A percentile compares a stretch with the other conserved stretches of the same genome.
Evolutionary conservation across 2,113 vertebrate species (phyloP).

Genomic region (Pleuronectes platessa): DNA sequence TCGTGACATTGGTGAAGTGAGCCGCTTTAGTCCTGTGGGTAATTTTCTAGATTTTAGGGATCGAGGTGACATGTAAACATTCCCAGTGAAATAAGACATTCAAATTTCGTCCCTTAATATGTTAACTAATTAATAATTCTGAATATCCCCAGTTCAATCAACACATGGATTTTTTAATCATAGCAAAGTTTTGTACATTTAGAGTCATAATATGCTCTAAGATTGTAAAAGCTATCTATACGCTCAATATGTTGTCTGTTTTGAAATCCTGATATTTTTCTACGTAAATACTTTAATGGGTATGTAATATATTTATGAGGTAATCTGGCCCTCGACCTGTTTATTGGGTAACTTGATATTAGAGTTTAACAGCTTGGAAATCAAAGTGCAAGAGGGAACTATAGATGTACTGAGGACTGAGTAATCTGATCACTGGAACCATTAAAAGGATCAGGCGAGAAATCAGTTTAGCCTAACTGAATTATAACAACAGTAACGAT

Average conservation of each 20-base stretch:
- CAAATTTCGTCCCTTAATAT: background rate
- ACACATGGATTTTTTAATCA: background rate
- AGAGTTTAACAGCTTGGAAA: slow-evolving; percentile 17
- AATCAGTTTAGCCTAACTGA: slow-evolving; percentile 12
- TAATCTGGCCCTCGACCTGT: background rate
- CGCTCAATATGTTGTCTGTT: slow-evolving; percentile 8
- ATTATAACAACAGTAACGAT: background rate
- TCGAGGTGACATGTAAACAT: background rate
- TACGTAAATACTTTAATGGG: slow-evolving; percentile 23
- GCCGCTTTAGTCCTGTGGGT: too few relatives aligned
- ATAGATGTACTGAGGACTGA: background rate
- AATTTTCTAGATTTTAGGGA: background rate
- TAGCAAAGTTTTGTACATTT: background rate
- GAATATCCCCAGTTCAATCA: background rate
- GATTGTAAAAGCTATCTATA: background rate
- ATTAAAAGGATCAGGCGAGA: slow-evolving; percentile 9
- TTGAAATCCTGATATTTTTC: background rate
- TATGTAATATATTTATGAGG: slow-evolving; percentile 38
- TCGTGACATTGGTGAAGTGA: background rate
- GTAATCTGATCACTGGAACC: slow-evolving; percentile 24
- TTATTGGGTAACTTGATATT: slow-evolving; percentile 31
- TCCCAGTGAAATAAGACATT: background rate
- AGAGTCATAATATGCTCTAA: background rate
- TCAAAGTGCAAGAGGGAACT: slow-evolving; percentile 24
- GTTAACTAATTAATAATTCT: background rate